Evolutionary conservation across 2,113 vertebrate species (phyloP), one percentile per base, ranked within the genome.

Genomic region (Urocolius indicus): DNA sequence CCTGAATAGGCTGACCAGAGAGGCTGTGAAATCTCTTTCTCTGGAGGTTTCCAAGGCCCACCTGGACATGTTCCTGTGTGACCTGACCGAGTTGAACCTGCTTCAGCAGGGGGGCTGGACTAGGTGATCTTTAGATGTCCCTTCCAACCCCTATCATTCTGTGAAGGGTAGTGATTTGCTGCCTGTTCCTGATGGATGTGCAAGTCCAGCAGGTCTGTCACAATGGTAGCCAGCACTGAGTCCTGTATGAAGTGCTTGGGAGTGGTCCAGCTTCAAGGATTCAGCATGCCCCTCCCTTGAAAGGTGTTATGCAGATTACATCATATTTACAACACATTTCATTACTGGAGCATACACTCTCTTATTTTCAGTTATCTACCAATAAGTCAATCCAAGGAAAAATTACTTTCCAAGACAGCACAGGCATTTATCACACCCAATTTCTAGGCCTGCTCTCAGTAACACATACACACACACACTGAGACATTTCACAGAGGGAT

Each of bases 141-240:
- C 38, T 41, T 41, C 38, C 38, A 41, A 41, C 38, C 38, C 38
- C 38, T 41, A 41, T 41, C 38, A 41, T 41, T 41, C 38, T 41
- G 38, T 41, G 38, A 41, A 57, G 8, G 32, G 48, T 34, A 11
- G 43, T 1, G 1, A 62, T 38, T 46, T 6, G 1, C 24, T 93
- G 38, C 51, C 69, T 81, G 51, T 61, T 72, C 74, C 69, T 22
- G 32, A 58, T 2, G 3, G 23, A n/a, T 23, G 5, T 49, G n/a
- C 0, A 0, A 71, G 52, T 26, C 32, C 61, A 87, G 67, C 34
- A 80, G 36, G 30, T 30, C 55, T 77, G 32, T 10, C 54, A 34
- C 0, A 5, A 65, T 10, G 4, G 16, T 18, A 76, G 71, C 67
- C 63, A 80, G 58, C 30, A 30, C 11, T 0, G 0, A 51, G 57